A percentile compares a stretch with the other conserved stretches of the same genome.
Evolutionary conservation across 2,888 invertebrate genomes (phyloP).

Genomic region (Eupeodes latifasciatus): DNA sequence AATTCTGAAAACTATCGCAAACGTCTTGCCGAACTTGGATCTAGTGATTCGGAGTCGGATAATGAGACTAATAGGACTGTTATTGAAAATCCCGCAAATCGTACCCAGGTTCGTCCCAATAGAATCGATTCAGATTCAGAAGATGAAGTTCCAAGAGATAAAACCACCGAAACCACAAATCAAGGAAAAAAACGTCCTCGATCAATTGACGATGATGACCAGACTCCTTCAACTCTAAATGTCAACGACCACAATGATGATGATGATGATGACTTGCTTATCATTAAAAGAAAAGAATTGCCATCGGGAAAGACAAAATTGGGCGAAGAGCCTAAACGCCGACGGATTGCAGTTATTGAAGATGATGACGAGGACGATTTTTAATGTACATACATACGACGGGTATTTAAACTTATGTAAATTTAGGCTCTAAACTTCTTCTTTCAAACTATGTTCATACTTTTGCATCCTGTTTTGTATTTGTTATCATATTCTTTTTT

Average conservation of each 20-base stretch:
- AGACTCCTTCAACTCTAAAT: conserved; percentile 3
- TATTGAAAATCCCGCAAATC: conserved; percentile 78
- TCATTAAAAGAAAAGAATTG: conserved; percentile 80
- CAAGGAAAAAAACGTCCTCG: conserved; percentile 50
- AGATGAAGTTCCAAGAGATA: conserved; percentile 69
- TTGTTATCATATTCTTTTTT: no score
- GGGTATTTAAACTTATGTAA: not conserved
- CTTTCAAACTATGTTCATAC: no score
- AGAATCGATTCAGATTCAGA: conserved; percentile 84
- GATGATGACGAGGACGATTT: conserved; percentile 81
- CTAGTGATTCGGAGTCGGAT: conserved; percentile 78
- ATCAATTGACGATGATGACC: conserved; percentile 53
- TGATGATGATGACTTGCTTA: conserved; percentile 80
- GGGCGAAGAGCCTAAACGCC: conserved; percentile 80
- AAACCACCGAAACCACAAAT: not conserved
- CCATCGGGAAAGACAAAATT: conserved; percentile 60
- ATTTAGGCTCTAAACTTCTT: not conserved
- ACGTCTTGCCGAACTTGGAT: conserved; percentile 81
- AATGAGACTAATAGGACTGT: conserved; percentile 72
- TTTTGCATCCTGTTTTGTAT: no score
- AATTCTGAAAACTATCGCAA: conserved; percentile 83
- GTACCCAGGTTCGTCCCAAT: conserved; percentile 81
- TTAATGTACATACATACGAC: not conserved
- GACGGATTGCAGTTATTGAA: conserved; percentile 82
- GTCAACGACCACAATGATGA: conserved; percentile 69